phyloP scores from a whole-genome alignment of 2,888 invertebrate genomes.

The Drosophila maculinotata region DNA sequence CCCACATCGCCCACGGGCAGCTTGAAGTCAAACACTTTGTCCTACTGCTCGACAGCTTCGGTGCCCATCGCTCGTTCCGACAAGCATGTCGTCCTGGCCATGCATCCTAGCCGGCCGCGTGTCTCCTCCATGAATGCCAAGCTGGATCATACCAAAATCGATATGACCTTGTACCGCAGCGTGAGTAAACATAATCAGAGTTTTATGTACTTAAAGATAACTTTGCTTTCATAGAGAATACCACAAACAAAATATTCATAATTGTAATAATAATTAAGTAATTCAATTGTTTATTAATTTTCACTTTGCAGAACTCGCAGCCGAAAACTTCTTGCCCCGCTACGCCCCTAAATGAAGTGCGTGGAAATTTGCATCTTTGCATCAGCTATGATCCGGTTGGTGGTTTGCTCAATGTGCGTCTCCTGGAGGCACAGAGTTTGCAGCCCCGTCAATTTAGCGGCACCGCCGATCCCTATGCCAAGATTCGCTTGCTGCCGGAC shows the following conservation, averaged over 20 bases:
- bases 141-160: constrained; percentile 88
- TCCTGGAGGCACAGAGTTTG: constrained; percentile 88
- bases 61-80: constrained; percentile 86
- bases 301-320: constrained; percentile 68
- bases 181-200: constrained; percentile 73
- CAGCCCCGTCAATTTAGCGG: constrained; percentile 87
- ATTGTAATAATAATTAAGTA: too few relatives aligned
- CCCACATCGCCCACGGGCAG: constrained; percentile 85
- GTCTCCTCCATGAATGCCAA: constrained; percentile 88
- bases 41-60: constrained; percentile 82
- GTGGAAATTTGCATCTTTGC: constrained; percentile 88
- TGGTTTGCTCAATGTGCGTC: constrained; percentile 87
- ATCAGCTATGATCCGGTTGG: constrained; percentile 88
- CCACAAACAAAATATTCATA: too few relatives aligned
- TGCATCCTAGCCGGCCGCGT: constrained; percentile 85
- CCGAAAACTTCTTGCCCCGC: constrained; percentile 81
- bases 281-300: too few relatives aligned
- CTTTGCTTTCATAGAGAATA: too few relatives aligned
- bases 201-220: too few relatives aligned
- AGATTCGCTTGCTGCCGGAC: constrained; percentile 88
- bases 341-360: constrained; percentile 85
- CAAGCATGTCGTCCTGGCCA: constrained; percentile 86
- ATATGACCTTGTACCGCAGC: constrained; percentile 87
- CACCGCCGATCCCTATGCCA: constrained; percentile 89
- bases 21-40: constrained; percentile 84